Percentiles rank a stretch among this genome's conserved stretches.
Evolutionary conservation across 2,113 vertebrate genomes (phyloP).

Genomic region (Dicentrarchus labrax): DNA sequence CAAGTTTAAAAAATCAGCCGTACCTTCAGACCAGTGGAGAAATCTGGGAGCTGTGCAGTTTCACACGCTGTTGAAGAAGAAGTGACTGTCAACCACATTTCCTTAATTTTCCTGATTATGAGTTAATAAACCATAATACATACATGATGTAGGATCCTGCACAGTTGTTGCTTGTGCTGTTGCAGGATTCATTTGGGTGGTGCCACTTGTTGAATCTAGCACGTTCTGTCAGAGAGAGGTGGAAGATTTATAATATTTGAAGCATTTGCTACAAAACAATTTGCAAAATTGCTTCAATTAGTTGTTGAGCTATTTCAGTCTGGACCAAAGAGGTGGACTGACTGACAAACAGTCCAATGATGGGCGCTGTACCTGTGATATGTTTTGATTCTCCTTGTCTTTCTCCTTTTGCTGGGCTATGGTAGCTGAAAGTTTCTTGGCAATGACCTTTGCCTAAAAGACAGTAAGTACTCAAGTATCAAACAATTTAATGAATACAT

Average conservation of each 20-base stretch:
- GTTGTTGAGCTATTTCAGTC: too few relatives aligned
- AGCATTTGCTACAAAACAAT: too few relatives aligned
- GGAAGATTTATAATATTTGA: not conserved
- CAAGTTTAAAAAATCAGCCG: not conserved
- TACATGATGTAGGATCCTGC: not conserved
- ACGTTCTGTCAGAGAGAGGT: not conserved
- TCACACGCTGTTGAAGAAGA: not conserved
- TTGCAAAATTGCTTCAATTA: too few relatives aligned
- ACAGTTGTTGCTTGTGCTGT: not conserved
- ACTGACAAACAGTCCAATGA: too few relatives aligned
- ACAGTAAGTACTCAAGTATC: not conserved
- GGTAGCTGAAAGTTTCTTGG: not conserved
- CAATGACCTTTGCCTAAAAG: conserved; percentile 2
- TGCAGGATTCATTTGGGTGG: not conserved
- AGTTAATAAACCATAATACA: not conserved
- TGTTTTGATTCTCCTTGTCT: not conserved
- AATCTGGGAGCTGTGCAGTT: not conserved
- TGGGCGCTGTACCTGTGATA: not conserved
- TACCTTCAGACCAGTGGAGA: not conserved
- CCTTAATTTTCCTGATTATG: not conserved
- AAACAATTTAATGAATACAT: not conserved
- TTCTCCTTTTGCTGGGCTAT: not conserved
- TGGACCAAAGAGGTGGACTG: too few relatives aligned
- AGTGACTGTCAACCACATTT: not conserved
- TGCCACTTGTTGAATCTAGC: not conserved